Evolutionary conservation across 2,888 invertebrate genomes (phyloP).

Genomic region (Gastracanthus pulcherrimus): DNA sequence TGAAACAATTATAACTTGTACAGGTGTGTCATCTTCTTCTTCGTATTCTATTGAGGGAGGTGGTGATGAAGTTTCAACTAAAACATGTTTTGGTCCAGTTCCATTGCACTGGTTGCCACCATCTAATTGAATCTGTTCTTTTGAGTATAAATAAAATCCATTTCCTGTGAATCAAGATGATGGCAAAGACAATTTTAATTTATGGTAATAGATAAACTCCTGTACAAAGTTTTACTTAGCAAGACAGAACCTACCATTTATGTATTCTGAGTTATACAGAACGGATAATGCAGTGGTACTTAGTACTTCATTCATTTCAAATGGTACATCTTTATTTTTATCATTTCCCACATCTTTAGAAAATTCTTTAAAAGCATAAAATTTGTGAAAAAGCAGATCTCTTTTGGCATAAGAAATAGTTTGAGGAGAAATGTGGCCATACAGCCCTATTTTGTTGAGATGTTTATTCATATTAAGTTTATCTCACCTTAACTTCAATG

Average conservation of each 20-base stretch:
- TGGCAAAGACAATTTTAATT: not conserved
- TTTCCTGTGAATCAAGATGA: constrained; percentile 79
- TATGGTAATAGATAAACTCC: not conserved
- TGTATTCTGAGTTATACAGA: constrained; percentile 85
- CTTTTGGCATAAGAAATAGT: constrained; percentile 2
- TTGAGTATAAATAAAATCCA: constrained; percentile 87
- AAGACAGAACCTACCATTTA: constrained; percentile 80
- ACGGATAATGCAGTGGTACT: constrained; percentile 85
- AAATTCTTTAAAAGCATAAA: constrained; percentile 59
- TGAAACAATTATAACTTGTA: constrained; percentile 85
- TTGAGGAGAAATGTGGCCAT: constrained; percentile 10
- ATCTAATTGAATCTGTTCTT: constrained; percentile 79
- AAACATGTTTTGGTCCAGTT: constrained; percentile 56
- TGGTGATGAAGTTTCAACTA: constrained; percentile 65
- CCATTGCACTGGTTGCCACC: constrained; percentile 76
- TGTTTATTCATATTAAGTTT: not conserved
- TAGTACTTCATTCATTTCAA: constrained; percentile 71
- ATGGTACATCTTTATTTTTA: constrained; percentile 52
- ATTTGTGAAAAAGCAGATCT: constrained; percentile 22
- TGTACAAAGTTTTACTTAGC: constrained; percentile 8
- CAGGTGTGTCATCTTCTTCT: constrained; percentile 81
- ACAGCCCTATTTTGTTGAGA: not conserved
- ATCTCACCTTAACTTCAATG: not conserved
- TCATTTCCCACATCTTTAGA: constrained; percentile 45
- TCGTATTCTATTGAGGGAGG: constrained; percentile 54